Evolutionary conservation across 2,113 vertebrate species (phyloP).

Genomic region (Corynorhinus townsendii): DNA sequence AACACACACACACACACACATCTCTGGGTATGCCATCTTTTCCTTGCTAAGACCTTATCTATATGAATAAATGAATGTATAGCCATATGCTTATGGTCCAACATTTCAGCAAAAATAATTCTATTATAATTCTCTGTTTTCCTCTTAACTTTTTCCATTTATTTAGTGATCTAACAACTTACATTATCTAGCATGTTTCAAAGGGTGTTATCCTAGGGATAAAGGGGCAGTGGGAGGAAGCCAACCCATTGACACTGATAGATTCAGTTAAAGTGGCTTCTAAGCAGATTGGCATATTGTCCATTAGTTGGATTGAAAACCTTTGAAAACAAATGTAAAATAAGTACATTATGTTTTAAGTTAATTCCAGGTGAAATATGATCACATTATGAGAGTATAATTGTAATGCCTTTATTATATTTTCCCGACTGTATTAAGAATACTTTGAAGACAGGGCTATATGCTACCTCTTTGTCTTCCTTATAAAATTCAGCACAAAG

Average conservation of each 20-base stretch:
- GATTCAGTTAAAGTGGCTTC: neutral
- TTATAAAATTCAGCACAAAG: neutral
- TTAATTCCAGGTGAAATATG: neutral
- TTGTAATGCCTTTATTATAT: neutral
- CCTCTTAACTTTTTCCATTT: neutral
- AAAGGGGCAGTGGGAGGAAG: neutral
- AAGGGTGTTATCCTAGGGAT: neutral
- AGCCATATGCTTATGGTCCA: neutral
- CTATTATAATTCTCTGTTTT: neutral
- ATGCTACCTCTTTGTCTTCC: neutral
- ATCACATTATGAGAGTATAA: neutral
- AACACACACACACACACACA: neutral
- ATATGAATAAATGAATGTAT: neutral
- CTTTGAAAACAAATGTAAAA: slow-evolving; percentile 21
- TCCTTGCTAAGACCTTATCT: neutral
- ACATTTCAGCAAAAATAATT: neutral
- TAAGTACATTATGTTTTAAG: neutral
- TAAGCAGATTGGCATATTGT: neutral
- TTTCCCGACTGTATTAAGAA: neutral
- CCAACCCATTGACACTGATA: neutral
- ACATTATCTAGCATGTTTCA: neutral
- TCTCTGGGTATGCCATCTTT: neutral
- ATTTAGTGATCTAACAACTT: neutral
- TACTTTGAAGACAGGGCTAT: neutral
- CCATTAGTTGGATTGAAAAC: neutral